Conservation (phyloP, 2,888 invertebrate genomes). For the Ptychoptera albimana region DNA sequence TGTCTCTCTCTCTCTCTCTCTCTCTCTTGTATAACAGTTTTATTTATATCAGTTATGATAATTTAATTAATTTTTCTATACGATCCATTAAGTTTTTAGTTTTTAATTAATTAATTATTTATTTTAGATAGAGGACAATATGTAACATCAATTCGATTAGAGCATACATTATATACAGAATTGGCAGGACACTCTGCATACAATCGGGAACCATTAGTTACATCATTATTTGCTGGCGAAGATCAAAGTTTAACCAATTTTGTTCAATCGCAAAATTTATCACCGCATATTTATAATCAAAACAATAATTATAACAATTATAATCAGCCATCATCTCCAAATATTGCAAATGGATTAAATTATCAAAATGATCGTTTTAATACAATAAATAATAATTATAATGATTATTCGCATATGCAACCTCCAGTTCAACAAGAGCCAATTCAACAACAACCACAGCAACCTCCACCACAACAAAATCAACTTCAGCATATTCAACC, state of each 20-base stretch:
- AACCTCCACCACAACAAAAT: neutral
- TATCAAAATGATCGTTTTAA: neutral
- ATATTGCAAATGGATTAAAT: neutral
- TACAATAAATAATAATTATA: neutral
- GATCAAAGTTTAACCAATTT: too few relatives aligned
- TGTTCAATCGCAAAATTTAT: too few relatives aligned
- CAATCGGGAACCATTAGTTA: too few relatives aligned
- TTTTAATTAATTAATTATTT: neutral
- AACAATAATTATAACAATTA: neutral
- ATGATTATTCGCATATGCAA: neutral
- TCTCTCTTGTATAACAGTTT: too few relatives aligned
- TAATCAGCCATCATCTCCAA: neutral
- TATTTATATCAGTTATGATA: too few relatives aligned
- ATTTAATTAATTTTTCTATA: too few relatives aligned
- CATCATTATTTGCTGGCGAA: too few relatives aligned
- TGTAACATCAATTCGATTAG: constrained; percentile 25
- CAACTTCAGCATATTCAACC: neutral
- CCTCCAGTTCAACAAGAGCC: neutral
- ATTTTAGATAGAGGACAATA: constrained; percentile 21
- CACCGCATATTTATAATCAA: neutral
- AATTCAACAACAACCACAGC: constrained; percentile 1
- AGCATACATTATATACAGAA: constrained; percentile 17
- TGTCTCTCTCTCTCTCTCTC: too few relatives aligned
- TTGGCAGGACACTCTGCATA: neutral
- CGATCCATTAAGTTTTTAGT: too few relatives aligned